Evolutionary conservation across 92 coral and sea anemone species (phyloP).

Genomic region (Montipora capitata): DNA sequence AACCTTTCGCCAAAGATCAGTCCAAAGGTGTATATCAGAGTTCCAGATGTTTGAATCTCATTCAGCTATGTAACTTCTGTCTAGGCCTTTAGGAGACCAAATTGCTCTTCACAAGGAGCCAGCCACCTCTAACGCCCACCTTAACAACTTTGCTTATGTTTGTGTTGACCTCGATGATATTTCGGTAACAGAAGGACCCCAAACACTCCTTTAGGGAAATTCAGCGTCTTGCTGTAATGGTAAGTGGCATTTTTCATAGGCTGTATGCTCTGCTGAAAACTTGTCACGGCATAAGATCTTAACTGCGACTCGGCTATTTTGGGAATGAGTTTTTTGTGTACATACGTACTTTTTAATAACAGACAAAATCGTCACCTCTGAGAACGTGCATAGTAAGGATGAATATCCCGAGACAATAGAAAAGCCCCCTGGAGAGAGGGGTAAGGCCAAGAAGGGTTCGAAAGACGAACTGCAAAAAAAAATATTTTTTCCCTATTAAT

Average conservation of each 20-base stretch:
- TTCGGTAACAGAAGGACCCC: background rate
- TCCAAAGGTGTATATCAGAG: background rate
- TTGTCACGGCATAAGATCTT: slow-evolving; percentile 21
- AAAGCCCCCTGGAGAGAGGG: slow-evolving; percentile 8
- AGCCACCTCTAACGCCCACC: slow-evolving; percentile 13
- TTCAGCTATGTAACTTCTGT: too few relatives aligned
- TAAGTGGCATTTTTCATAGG: background rate
- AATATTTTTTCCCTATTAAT: background rate
- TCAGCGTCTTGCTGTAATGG: background rate
- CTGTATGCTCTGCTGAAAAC: slow-evolving; percentile 22
- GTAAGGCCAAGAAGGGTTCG: background rate
- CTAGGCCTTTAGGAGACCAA: background rate
- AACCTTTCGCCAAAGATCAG: background rate
- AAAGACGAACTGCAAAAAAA: too few relatives aligned
- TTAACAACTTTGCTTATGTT: slow-evolving; percentile 8
- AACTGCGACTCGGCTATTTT: slow-evolving; percentile 60
- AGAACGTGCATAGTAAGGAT: slow-evolving; percentile 41
- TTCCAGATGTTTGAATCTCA: too few relatives aligned
- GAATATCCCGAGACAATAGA: slow-evolving; percentile 18
- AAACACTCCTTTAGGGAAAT: background rate
- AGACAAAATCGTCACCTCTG: slow-evolving; percentile 56
- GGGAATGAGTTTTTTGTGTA: slow-evolving; percentile 63
- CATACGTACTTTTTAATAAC: slow-evolving; percentile 61
- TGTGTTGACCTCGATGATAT: slow-evolving; percentile 3
- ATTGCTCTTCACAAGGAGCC: slow-evolving; percentile 21